Evolutionary conservation across 1,140 invertebrate species (phyloP), one percentile per base, ranked within the genome.

Genomic region (Diplogasteroides magnus): DNA sequence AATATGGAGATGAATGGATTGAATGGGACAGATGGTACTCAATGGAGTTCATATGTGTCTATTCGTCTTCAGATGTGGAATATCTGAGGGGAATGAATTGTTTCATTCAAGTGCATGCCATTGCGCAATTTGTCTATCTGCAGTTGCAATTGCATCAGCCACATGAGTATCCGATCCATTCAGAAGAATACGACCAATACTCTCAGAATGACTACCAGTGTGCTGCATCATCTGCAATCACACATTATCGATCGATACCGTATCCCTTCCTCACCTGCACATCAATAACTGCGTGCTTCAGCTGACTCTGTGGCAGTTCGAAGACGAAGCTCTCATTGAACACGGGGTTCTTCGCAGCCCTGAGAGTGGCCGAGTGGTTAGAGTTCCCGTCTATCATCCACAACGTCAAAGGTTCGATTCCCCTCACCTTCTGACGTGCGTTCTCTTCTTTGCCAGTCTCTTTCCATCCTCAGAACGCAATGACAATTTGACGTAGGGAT

Each of bases 341-440:
- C 61, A 98, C 93, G 0, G 96, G 96, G 85, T 94, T 96, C 64
- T 96, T 86, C 1, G 95, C 98, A 32, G 93, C 88, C 83, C 97
- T n/a, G n/a, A n/a, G n/a, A n/a, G n/a, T n/a, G n/a, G n/a, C n/a
- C n/a, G n/a, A n/a, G n/a, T n/a, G n/a, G n/a, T n/a, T n/a, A n/a
- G n/a, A n/a, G n/a, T n/a, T n/a, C n/a, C n/a, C n/a, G n/a, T n/a
- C n/a, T n/a, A n/a, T n/a, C n/a, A n/a, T n/a, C n/a, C n/a, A n/a
- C n/a, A n/a, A n/a, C n/a, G n/a, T n/a, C n/a, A n/a, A n/a, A n/a
- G n/a, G n/a, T n/a, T n/a, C n/a, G n/a, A n/a, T n/a, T n/a, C n/a
- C n/a, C n/a, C n/a, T n/a, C n/a, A n/a, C n/a, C n/a, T 98, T 87
- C 97, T 97, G 28, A 98, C 93, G 82, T 97, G 94, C 0, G 96